A percentile compares a stretch with the other conserved stretches of the same genome.
phyloP scores from a whole-genome alignment of 2,888 invertebrate genomes.

The Parnassius apollo region DNA sequence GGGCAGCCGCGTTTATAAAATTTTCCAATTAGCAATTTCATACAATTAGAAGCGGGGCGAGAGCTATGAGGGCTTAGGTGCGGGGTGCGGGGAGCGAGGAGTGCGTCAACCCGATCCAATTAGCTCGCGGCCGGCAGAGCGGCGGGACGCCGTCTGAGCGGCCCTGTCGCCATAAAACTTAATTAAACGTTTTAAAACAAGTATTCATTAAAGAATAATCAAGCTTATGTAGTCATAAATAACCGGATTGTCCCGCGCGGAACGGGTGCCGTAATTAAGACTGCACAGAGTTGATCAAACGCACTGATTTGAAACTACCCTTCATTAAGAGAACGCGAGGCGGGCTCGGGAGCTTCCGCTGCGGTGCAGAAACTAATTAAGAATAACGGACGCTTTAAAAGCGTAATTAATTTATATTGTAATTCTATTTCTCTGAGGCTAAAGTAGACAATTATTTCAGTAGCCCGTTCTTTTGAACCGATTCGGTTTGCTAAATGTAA shows the following conservation, averaged over 20 bases:
- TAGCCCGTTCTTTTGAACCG: conserved; percentile 78
- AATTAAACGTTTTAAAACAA: conserved; percentile 83
- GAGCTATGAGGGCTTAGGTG: conserved; percentile 43
- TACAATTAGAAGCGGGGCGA: conserved; percentile 74
- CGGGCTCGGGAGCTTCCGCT: conserved; percentile 69
- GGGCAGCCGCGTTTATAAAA: conserved; percentile 78
- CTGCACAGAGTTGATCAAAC: conserved; percentile 82
- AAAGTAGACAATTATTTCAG: conserved; percentile 81
- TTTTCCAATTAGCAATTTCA: conserved; percentile 81
- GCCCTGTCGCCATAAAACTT: conserved; percentile 82
- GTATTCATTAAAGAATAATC: conserved; percentile 83
- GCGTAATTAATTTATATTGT: conserved; percentile 82
- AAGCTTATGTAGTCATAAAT: conserved; percentile 83
- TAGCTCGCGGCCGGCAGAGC: conserved; percentile 78
- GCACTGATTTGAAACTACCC: conserved; percentile 82
- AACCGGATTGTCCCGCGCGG: conserved; percentile 81
- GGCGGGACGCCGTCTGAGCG: conserved; percentile 71
- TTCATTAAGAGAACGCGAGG: conserved; percentile 78
- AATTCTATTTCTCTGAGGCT: conserved; percentile 80
- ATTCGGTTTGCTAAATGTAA: conserved; percentile 75
- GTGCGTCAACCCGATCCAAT: conserved; percentile 80
- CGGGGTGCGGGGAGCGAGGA: conserved; percentile 51
- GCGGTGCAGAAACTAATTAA: conserved; percentile 82
- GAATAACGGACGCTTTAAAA: conserved; percentile 82
- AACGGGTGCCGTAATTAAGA: conserved; percentile 81